A percentile compares a stretch with the other conserved stretches of the same genome.
phyloP scores from a whole-genome alignment of 2,888 invertebrate genomes.

The Theretra japonica region DNA sequence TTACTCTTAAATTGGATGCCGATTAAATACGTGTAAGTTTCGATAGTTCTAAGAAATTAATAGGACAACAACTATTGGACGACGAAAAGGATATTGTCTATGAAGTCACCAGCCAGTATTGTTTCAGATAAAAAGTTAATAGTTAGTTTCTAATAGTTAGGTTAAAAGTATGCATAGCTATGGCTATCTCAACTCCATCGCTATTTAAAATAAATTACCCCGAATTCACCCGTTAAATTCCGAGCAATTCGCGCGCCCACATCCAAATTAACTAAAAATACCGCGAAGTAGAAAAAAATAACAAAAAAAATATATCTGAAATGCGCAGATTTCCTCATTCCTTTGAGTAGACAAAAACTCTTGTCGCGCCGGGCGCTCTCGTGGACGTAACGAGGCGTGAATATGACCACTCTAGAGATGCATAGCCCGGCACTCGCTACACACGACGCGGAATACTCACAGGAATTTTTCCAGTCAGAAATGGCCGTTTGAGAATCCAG shows the following conservation, averaged over 20 bases:
- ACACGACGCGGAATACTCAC: constrained; percentile 11
- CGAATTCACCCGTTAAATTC: not conserved
- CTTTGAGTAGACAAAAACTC: constrained; percentile 71
- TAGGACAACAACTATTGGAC: no score
- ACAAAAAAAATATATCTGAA: constrained; percentile 53
- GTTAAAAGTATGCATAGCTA: no score
- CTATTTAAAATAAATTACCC: not conserved
- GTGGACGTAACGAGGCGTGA: constrained; percentile 69
- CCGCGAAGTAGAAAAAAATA: constrained; percentile 44
- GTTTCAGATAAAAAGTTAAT: no score
- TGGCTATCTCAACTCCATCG: not conserved
- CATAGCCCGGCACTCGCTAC: constrained; percentile 39
- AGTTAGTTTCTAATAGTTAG: no score
- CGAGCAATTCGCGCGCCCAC: not conserved
- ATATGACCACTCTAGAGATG: constrained; percentile 68
- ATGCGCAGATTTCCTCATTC: constrained; percentile 69
- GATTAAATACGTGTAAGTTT: no score
- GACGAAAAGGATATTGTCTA: no score
- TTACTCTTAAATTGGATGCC: no score
- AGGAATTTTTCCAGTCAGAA: constrained; percentile 3
- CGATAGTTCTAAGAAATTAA: no score
- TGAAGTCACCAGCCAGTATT: no score
- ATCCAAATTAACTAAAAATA: constrained; percentile 29
- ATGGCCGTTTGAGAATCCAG: not conserved
- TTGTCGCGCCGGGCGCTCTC: constrained; percentile 54